Evolutionary conservation across 2,797 vertebrate genomes (phyloP).

Genomic region (Gymnopithys bicolor): DNA sequence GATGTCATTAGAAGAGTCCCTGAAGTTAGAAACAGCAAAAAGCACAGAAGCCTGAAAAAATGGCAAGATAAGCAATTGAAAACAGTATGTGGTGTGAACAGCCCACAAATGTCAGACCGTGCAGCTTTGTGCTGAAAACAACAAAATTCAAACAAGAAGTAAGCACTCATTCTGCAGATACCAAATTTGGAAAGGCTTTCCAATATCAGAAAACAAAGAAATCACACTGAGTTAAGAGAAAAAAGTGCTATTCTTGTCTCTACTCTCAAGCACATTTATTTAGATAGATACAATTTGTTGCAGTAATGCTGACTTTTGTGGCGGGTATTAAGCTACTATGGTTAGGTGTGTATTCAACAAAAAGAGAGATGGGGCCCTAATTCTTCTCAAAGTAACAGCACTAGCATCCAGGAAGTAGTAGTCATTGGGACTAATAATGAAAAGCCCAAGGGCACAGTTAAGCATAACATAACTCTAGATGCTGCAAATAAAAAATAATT

Average conservation of each 20-base stretch:
- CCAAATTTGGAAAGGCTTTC: not conserved
- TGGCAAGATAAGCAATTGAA: constrained; percentile 38
- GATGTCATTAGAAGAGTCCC: constrained; percentile 31
- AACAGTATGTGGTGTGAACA: constrained; percentile 53
- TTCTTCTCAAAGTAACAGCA: not conserved
- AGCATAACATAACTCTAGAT: not conserved
- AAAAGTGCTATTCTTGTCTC: not conserved
- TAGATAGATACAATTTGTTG: not conserved
- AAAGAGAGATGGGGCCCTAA: not conserved
- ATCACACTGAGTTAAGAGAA: not conserved
- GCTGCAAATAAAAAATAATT: not conserved
- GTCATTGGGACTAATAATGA: not conserved
- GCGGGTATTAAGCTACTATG: not conserved
- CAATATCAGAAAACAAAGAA: not conserved
- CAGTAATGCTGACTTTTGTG: not conserved
- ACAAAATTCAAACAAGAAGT: not conserved
- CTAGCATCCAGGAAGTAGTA: not conserved
- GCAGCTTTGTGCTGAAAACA: constrained; percentile 2
- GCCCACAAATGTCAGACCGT: constrained; percentile 11
- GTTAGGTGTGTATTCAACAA: not conserved
- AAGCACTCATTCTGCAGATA: not conserved
- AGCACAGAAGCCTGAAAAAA: constrained; percentile 35
- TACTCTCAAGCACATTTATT: not conserved
- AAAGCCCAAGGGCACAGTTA: not conserved
- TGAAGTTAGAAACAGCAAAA: constrained; percentile 58